Evolutionary conservation across 2,888 invertebrate genomes (phyloP), one percentile per base, ranked within the genome.

Genomic region (Criorhina ranunculi): DNA sequence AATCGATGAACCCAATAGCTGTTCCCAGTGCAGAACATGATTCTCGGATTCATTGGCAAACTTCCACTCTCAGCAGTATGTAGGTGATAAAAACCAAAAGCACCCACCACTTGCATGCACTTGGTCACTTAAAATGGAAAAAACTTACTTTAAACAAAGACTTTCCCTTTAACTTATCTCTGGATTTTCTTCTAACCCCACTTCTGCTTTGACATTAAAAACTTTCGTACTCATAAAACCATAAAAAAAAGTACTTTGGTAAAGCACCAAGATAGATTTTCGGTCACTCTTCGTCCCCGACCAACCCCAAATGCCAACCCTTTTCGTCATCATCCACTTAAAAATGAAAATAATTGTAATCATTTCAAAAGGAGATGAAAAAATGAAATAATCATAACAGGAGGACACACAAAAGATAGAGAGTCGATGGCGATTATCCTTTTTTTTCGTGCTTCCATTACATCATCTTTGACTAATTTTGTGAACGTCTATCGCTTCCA

Each of bases 121-220:
- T 24, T 24, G 24, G 24, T 44, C 44, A 44, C 15, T 55, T 11
- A 15, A 31, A 73, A 6, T 1, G 40, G 40, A 55, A 53, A 60
- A 55, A 46, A 40, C 12, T 31, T 2, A 78, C 8, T 35, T 42
- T 19, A 12, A 62, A 82, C 86, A 42, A 42, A 11, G 6, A 24
- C 24, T 3, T 24, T 24, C 24, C 24, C 24, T 24, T 24, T 24
- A 24, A 1, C 24, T 4, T 3, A 24, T 24, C 24, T 24, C 4
- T 24, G 24, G 24, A n/a, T n/a, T n/a, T n/a, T n/a, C n/a, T n/a
- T 24, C 1, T 24, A 4, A 1, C 24, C 24, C 24, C 24, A 24
- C 4, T 4, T 3, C 24, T 4, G 24, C 24, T 24, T 24, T 24
- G 24, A 24, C 91, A 92, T 92, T 91, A 92, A 91, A 90, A 57